Evolutionary conservation across 2,888 invertebrate genomes (phyloP).

Genomic region (Ormyrus nitidulus): DNA sequence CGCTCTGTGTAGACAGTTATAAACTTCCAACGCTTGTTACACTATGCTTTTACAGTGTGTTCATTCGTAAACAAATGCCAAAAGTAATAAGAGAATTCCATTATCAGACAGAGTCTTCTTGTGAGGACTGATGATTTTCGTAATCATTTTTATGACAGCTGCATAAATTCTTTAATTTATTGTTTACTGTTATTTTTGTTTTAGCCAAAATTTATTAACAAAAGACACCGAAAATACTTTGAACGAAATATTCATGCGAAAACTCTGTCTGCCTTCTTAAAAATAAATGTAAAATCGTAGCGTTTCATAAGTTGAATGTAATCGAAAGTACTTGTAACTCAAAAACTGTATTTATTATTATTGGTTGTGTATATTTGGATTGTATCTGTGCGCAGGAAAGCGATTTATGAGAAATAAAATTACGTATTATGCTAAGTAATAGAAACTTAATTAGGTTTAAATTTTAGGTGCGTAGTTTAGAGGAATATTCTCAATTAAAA

Average conservation of each 20-base stretch:
- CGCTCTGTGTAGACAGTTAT: constrained; percentile 12
- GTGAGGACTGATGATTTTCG: background rate
- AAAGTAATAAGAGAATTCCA: constrained; percentile 5
- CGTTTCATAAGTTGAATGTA: constrained; percentile 26
- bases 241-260: background rate
- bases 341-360: constrained; percentile 8
- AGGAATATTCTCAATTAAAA: constrained; percentile 40
- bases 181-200: no score
- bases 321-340: constrained; percentile 27
- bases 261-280: constrained; percentile 14
- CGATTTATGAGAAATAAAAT: constrained; percentile 16
- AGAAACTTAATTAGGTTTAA: constrained; percentile 46
- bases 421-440: constrained; percentile 33
- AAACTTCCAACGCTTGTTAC: constrained; percentile 35
- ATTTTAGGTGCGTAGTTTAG: constrained; percentile 51
- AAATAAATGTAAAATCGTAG: constrained; percentile 1
- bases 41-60: constrained; percentile 34
- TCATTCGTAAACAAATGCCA: constrained; percentile 18
- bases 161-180: no score
- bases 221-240: no score
- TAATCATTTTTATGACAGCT: no score
- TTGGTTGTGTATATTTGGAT: constrained; percentile 19
- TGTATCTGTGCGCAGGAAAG: constrained; percentile 35
- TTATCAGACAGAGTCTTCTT: constrained; percentile 15
- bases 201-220: no score